Conservation (phyloP, 2,888 invertebrate genomes). For the Agrochola macilenta region DNA sequence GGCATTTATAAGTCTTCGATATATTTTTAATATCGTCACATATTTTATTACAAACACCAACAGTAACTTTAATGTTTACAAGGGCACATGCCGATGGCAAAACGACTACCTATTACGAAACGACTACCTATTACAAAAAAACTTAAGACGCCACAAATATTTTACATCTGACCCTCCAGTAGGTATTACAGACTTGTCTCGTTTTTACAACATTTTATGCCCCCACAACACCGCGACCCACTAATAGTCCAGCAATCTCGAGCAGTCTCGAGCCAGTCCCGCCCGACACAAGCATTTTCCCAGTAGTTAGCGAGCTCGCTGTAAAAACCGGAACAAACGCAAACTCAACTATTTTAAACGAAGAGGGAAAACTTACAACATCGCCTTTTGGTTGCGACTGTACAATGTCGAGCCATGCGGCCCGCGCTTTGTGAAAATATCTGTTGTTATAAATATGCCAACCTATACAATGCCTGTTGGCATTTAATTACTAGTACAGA, state of each 20-base stretch:
- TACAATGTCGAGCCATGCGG: constrained; percentile 14
- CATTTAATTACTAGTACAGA: background rate
- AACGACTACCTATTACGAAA: background rate
- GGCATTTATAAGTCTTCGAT: background rate
- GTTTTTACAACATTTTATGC: constrained; percentile 17
- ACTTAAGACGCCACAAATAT: background rate
- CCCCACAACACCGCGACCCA: constrained; percentile 3
- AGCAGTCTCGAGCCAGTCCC: constrained; percentile 8
- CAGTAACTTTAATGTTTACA: background rate
- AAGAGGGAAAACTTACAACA: constrained; percentile 60
- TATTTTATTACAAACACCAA: background rate
- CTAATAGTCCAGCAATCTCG: constrained; percentile 16
- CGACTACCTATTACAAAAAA: background rate
- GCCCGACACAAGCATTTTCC: constrained; percentile 24
- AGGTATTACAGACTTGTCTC: constrained; percentile 7
- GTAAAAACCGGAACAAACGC: constrained; percentile 54
- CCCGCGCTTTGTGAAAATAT: background rate
- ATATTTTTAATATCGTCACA: background rate
- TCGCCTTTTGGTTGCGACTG: constrained; percentile 51
- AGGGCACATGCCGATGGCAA: background rate
- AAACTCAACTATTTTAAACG: constrained; percentile 50
- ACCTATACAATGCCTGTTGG: no score
- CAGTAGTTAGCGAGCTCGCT: constrained; percentile 10
- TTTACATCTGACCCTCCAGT: background rate
- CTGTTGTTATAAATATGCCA: background rate